These are phyloP conservation scores for Xiphophorus couchianus DNA, from an alignment of 2,113 vertebrate species.

Conservation along the genomic window DNA sequence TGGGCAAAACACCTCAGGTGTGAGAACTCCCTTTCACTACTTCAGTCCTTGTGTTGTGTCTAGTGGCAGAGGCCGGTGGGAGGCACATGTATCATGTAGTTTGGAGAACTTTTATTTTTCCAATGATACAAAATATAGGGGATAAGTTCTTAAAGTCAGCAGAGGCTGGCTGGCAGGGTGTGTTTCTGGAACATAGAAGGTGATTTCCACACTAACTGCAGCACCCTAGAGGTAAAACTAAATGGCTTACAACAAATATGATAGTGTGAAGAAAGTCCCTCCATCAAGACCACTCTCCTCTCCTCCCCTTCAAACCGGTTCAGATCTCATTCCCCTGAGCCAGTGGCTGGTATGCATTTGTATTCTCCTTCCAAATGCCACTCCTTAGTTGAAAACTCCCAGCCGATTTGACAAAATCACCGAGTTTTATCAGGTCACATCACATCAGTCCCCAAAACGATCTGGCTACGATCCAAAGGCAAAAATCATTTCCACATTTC, in stretches of 20 bases:
- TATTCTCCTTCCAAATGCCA: conserved; percentile 39
- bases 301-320: conserved; percentile 32
- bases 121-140: conserved; percentile 15
- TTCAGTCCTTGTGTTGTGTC: conserved; percentile 9
- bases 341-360: conserved; percentile 30
- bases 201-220: conserved; percentile 55
- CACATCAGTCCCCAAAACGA: conserved; percentile 80
- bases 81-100: conserved; percentile 4
- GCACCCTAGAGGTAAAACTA: conserved; percentile 34
- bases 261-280: conserved; percentile 55
- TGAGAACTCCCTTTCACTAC: background rate
- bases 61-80: conserved; percentile 2
- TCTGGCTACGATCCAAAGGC: conserved; percentile 77
- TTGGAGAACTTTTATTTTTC: conserved; percentile 19
- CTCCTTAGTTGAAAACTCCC: conserved; percentile 36
- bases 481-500: conserved; percentile 89
- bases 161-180: conserved; percentile 36
- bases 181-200: conserved; percentile 44
- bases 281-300: conserved; percentile 28
- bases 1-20: no score
- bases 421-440: conserved; percentile 59
- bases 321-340: conserved; percentile 39
- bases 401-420: conserved; percentile 50
- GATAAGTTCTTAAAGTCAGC: conserved; percentile 22
- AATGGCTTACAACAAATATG: conserved; percentile 45